Base-by-base conservation (phyloP, 2,888 invertebrate species). In the Parnassius glacialis region DNA sequence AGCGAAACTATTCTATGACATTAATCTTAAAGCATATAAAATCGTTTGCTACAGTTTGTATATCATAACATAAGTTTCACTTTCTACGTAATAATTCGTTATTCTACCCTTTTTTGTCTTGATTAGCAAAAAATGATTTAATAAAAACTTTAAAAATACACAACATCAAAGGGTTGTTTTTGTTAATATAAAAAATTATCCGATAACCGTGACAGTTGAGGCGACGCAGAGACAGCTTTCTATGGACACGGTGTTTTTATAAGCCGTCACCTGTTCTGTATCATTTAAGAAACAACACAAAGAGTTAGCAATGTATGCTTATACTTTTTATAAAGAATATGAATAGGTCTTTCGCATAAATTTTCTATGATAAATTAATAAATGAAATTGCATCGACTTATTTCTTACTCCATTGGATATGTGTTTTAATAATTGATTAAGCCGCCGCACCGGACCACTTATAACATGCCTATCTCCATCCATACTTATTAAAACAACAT, bases 151-250 rank as follows among this genome's bases (percentile, higher is more conserved):
- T 44, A 59, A 20, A 73, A 75, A 74, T 34, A 5, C 34, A 7
- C 7, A 5, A 34, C 73, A 75, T 74, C 73, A 74, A 73, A 73
- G 74, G 71, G 68, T 82, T 80, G 83, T 84, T 83, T 70, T 74
- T 64, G 56, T 43, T 58, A 61, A 64, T 68, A 43, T 12, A 56
- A 83, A 86, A 86, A 85, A 83, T 7, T 79, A 80, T 76, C 77
- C 75, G 85, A 87, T 83, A 84, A 70, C 73, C 83, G 83, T 79
- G 87, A 88, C 90, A 87, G 89, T 88, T 84, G 87, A 85, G 76
- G 78, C 73, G 75, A 64, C 75, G 78, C 73, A 75, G 48, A 80
- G 85, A 85, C 84, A 81, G 81, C 79, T 83, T 79, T 84, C 78
- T 73, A 79, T 83, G 86, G 87, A 80, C 83, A 85, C 82, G 82